phyloP scores from a whole-genome alignment of 2,797 vertebrate species.

The Enteromius trimaculatus region DNA sequence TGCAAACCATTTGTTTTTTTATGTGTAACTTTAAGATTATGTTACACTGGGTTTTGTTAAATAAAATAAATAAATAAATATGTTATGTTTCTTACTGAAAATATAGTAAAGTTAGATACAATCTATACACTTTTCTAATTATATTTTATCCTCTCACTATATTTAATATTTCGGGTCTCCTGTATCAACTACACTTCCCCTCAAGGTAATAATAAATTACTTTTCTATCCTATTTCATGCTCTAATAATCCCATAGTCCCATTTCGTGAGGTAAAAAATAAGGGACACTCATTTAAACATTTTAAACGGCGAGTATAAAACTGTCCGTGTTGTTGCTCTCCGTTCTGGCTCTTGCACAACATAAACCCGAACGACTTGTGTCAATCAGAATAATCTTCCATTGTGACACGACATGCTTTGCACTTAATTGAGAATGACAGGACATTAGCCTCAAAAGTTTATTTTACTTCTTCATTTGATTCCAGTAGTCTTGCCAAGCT shows the following conservation, averaged over 20 bases:
- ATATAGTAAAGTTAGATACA: not conserved
- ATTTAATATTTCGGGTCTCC: not conserved
- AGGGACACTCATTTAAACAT: too few relatives aligned
- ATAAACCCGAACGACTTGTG: conserved; percentile 56
- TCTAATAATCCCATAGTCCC: not conserved
- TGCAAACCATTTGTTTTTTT: not conserved
- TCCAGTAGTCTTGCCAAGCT: conserved; percentile 33
- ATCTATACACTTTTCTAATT: not conserved
- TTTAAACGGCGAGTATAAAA: not conserved
- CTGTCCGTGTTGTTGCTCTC: not conserved
- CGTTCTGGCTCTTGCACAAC: conserved; percentile 27
- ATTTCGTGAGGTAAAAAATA: not conserved
- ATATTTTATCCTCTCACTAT: not conserved
- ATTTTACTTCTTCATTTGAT: conserved; percentile 48
- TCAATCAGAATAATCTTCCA: conserved; percentile 42
- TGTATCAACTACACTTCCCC: not conserved
- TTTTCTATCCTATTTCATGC: not conserved
- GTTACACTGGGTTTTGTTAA: not conserved
- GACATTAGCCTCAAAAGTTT: conserved; percentile 44
- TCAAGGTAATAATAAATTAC: not conserved
- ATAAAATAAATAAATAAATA: not conserved
- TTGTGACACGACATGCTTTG: conserved; percentile 41
- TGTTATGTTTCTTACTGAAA: not conserved
- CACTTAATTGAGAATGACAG: conserved; percentile 23
- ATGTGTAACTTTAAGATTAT: not conserved